Base-by-base conservation (phyloP, 2,113 vertebrate species). In the Vicugna pacos region DNA sequence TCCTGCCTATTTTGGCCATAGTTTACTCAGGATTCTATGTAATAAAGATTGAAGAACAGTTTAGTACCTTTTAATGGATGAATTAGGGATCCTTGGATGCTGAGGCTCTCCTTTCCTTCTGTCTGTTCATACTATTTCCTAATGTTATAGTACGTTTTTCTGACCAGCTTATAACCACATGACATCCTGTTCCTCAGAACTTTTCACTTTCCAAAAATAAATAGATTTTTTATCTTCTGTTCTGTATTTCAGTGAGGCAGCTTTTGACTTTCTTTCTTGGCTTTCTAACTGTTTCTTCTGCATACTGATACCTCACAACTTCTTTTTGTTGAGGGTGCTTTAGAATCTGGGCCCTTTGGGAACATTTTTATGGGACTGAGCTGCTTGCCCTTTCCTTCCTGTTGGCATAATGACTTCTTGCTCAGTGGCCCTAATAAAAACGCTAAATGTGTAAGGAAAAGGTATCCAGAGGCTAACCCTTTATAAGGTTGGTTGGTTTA, bases 401-500 rank as follows among this genome's bases (percentile, higher is more conserved):
- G 3, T 58, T 73, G 50, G 20, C 11, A 86, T 79, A 60, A 62
- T 83, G 60, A 91, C 24, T 88, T 93, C 30, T 69, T 82, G 89
- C 4, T 38, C 20, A 72, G 17, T 79, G 50, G 48, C 84, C 30
- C 32, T 50, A 77, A 5, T 77, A 28, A 85, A 89, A 81, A 92
- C 54, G 20, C 35, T 89, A 22, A 73, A 12, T 72, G 5, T 62
- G 0, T 84, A 72, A 95, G 48, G n/a, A 60, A 92, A 89, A 76
- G 2, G 19, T 80, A 72, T 20, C 32, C 28, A 79, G 70, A 88
- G 38, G 24, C 32, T 93, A 92, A 62, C 35, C 15, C 38, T 75
- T 89, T 95, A 65, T 56, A 86, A 32, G 46, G 69, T 67, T 81
- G 32, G 54, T 83, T 96, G 62, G 28, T 83, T 93, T 95, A 89